Evolutionary conservation across 2,888 invertebrate genomes (phyloP), one percentile per base, ranked within the genome.

Genomic region (Nemurella pictetii): DNA sequence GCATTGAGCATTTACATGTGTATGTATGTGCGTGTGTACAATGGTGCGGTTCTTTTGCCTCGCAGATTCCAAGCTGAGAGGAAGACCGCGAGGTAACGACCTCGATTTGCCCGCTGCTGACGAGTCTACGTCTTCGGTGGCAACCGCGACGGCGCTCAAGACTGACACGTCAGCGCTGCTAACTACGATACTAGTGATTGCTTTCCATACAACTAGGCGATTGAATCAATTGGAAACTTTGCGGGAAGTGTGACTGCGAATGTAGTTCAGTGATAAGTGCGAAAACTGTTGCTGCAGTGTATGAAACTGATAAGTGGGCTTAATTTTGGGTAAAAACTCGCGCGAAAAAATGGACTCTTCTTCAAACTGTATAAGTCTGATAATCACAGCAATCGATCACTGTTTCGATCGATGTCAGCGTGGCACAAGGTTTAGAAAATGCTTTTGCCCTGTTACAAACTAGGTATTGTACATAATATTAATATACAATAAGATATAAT

Each of bases 21-120:
- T 82, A 80, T 12, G 35, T 55, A n/a, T n/a, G n/a, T n/a, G n/a
- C n/a, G n/a, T n/a, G n/a, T n/a, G n/a, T 55, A 75, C 75, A 75
- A 75, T 75, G 75, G 28, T 75, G 27, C 26, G 75, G 75, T 75
- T 81, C 26, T 74, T 85, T 80, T 72, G n/a, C 15, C 9, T 84
- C 80, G 5, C 84, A 86, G 86, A 86, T 84, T 78, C 84, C 29
- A 86, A 85, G 27, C 72, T 83, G 77, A 80, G 86, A 77, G 84
- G 84, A 72, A 26, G 85, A 26, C 85, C 85, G 20, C 29, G 84
- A 30, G 85, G 82, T 4, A 86, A 81, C 78, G 83, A 83, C 0
- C 55, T 85, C 7, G 86, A 85, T 27, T 72, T 84, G 20, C 86
- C 86, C 2, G 72, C 84, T 15, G 85, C 85, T 20, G 86, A 86